Conservation (phyloP, 2,888 invertebrate species). For the Emmelina monodactyla region DNA sequence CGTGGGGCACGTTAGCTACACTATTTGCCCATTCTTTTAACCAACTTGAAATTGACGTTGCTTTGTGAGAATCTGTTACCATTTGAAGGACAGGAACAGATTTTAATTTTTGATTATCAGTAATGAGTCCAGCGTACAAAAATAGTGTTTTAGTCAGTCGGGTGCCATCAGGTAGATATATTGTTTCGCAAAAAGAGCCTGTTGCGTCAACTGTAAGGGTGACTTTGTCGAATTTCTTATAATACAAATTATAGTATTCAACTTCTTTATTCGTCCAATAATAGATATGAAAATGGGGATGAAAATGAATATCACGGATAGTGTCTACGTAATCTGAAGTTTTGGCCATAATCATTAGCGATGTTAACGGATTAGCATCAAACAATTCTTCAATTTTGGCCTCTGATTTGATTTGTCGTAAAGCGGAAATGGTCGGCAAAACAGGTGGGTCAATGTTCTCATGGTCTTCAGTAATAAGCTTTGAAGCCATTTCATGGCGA, state of each 20-base stretch:
- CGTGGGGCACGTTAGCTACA: not conserved
- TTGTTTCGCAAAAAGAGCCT: not conserved
- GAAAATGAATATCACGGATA: conserved; percentile 4
- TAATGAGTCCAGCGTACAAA: conserved; percentile 4
- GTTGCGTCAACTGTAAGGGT: conserved; percentile 5
- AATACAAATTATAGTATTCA: conserved; percentile 4
- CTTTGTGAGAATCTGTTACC: conserved; percentile 4
- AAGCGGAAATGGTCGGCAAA: conserved; percentile 1
- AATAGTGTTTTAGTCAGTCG: conserved; percentile 3
- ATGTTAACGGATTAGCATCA: conserved; percentile 2
- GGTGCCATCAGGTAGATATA: conserved; percentile 1
- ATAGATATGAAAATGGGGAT: conserved; percentile 4
- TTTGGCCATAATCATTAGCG: not conserved
- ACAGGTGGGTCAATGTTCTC: conserved; percentile 2
- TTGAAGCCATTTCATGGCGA: conserved; percentile 5
- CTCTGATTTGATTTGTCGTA: conserved; percentile 5
- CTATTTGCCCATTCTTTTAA: conserved; percentile 2
- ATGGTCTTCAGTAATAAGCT: conserved; percentile 1
- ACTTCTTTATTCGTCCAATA: conserved; percentile 6
- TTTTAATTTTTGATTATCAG: conserved; percentile 3
- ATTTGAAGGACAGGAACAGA: conserved; percentile 4
- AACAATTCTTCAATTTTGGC: conserved; percentile 6
- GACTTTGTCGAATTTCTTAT: conserved; percentile 4
- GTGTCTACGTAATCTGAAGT: not conserved
- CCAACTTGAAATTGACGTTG: conserved; percentile 3